phyloP scores from a whole-genome alignment of 2,113 vertebrate genomes.

The Holacanthus passer region DNA sequence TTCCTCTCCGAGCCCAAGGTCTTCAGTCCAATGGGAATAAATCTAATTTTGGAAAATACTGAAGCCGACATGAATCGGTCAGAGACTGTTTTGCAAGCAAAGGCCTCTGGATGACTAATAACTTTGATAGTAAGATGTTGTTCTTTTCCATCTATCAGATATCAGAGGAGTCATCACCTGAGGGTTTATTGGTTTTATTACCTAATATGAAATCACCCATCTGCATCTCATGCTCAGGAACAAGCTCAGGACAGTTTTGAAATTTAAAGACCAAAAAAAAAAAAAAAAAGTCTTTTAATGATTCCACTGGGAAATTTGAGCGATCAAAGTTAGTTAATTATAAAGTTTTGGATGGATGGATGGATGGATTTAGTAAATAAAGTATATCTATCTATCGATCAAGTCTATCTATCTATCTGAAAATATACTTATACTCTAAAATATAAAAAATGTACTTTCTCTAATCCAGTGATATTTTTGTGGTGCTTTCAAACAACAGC shows the following conservation, averaged over 20 bases:
- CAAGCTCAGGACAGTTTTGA: background rate
- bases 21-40: background rate
- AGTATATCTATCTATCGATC: too few relatives aligned
- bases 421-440: too few relatives aligned
- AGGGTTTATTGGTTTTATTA: background rate
- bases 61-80: background rate
- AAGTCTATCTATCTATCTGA: too few relatives aligned
- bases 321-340: background rate
- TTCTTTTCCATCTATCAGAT: background rate
- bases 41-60: constrained; percentile 6
- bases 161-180: background rate
- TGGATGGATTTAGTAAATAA: too few relatives aligned
- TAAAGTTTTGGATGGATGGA: background rate
- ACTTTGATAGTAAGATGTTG: background rate
- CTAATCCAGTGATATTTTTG: background rate
- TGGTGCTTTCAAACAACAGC: background rate
- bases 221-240: background rate
- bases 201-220: background rate
- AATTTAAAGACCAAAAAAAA: background rate
- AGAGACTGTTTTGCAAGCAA: constrained; percentile 1
- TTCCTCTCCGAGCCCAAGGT: background rate
- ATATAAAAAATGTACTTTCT: too few relatives aligned
- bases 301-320: background rate
- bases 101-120: constrained; percentile 16
- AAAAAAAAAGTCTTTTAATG: background rate